A percentile compares a stretch with the other conserved stretches of the same genome.
phyloP scores from a whole-genome alignment of 2,797 vertebrate species.

The Acipenser ruthenus region DNA sequence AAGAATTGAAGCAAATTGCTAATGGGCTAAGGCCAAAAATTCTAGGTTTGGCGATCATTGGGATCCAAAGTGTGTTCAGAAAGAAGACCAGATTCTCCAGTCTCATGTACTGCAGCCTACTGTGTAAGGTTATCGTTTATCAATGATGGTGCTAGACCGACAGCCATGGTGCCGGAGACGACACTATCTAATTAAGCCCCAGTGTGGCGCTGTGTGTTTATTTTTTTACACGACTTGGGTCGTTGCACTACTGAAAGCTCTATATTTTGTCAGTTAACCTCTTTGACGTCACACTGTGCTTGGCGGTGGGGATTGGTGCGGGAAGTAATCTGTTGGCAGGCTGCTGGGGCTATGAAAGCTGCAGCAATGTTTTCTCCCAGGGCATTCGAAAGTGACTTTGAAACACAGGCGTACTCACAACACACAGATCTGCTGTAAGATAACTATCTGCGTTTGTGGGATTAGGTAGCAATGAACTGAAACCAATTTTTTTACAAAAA shows the following conservation, averaged over 20 bases:
- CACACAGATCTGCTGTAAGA: no score
- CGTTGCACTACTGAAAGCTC: slow-evolving; percentile 34
- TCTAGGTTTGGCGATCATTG: no score
- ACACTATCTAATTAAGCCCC: slow-evolving; percentile 40
- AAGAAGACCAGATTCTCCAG: no score
- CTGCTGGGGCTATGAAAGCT: slow-evolving; percentile 33
- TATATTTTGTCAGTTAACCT: slow-evolving; percentile 21
- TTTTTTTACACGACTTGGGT: slow-evolving; percentile 43
- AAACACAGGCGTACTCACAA: background rate
- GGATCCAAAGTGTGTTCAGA: no score
- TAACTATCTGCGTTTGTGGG: no score
- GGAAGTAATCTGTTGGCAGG: slow-evolving; percentile 4
- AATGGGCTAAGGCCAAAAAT: no score
- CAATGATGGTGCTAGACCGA: slow-evolving; percentile 27
- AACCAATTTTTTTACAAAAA: no score
- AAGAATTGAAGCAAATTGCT: no score
- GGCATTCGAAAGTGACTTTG: slow-evolving; percentile 1
- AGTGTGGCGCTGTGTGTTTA: slow-evolving; percentile 24
- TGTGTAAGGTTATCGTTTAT: slow-evolving; percentile 27
- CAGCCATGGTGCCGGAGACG: slow-evolving; percentile 49
- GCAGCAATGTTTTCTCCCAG: slow-evolving; percentile 2
- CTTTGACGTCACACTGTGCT: background rate
- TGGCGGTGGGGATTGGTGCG: background rate
- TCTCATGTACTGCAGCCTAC: no score
- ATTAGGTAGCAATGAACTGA: no score